Percentiles rank a stretch among this genome's conserved stretches.
These are phyloP conservation scores for Agapostemon virescens DNA, from an alignment of 2,888 invertebrate genomes.

Conservation along the genomic window DNA sequence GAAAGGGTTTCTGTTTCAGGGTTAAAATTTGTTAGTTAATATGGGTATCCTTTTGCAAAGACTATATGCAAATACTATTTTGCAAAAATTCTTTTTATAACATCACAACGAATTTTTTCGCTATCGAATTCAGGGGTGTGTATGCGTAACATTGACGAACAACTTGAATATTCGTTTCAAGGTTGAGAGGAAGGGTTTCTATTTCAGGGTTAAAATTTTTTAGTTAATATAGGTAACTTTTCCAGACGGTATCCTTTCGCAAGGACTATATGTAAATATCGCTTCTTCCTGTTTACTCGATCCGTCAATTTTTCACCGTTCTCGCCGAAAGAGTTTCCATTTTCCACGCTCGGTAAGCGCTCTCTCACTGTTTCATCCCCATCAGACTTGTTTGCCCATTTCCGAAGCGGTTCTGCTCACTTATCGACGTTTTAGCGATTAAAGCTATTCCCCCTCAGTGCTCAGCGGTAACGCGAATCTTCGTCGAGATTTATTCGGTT, in stretches of 20 bases:
- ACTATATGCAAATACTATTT: too few relatives aligned
- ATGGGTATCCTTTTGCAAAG: too few relatives aligned
- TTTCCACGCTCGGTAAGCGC: neutral
- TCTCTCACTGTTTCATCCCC: slow-evolving; percentile 13
- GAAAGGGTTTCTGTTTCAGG: too few relatives aligned
- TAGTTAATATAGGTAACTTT: neutral
- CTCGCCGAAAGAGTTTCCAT: slow-evolving; percentile 2
- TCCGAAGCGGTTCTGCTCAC: slow-evolving; percentile 38
- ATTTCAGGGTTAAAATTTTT: neutral
- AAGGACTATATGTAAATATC: neutral
- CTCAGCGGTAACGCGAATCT: slow-evolving; percentile 31
- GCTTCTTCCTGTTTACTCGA: neutral
- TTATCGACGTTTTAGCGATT: slow-evolving; percentile 52
- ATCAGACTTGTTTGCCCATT: slow-evolving; percentile 49
- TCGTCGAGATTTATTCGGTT: slow-evolving; percentile 45
- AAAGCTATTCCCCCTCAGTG: slow-evolving; percentile 15
- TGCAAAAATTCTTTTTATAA: too few relatives aligned
- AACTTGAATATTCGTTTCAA: neutral
- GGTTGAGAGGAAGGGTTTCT: neutral
- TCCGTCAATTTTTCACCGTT: slow-evolving; percentile 3
- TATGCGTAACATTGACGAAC: neutral
- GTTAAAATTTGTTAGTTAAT: too few relatives aligned
- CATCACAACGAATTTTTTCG: too few relatives aligned
- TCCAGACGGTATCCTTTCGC: neutral
- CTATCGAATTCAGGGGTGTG: too few relatives aligned